A percentile compares a stretch with the other conserved stretches of the same genome.
Conservation (phyloP, 2,113 vertebrate species). For the Noturus placidus region DNA sequence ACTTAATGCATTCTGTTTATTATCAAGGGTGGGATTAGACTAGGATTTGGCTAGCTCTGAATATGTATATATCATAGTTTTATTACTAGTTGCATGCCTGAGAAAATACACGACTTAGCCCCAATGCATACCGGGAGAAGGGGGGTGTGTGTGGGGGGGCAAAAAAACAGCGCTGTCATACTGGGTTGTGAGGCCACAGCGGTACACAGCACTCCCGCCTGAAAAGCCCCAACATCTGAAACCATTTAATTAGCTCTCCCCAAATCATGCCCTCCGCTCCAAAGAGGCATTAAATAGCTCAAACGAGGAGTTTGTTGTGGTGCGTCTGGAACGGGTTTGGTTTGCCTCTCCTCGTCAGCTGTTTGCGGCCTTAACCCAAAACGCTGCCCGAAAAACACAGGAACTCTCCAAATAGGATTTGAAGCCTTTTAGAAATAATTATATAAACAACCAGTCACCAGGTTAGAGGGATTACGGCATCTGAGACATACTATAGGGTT, state of each 20-base stretch:
- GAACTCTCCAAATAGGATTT: constrained; percentile 58
- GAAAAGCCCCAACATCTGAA: constrained; percentile 68
- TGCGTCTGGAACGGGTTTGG: constrained; percentile 63
- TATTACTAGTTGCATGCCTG: constrained; percentile 59
- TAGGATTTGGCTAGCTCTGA: constrained; percentile 66
- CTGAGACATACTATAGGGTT: constrained; percentile 52
- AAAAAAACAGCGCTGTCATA: constrained; percentile 59
- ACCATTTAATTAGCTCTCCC: constrained; percentile 68
- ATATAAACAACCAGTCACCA: constrained; percentile 65
- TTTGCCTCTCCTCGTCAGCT: constrained; percentile 67
- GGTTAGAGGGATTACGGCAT: constrained; percentile 66
- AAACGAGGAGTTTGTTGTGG: constrained; percentile 55
- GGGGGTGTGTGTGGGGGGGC: too few species aligned
- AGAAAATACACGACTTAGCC: constrained; percentile 49
- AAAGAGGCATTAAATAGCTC: constrained; percentile 67
- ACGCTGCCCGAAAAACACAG: constrained; percentile 48
- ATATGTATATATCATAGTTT: constrained; percentile 69
- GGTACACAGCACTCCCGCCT: constrained; percentile 31
- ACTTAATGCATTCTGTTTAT: constrained; percentile 59
- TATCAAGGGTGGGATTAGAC: constrained; percentile 72
- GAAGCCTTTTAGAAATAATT: constrained; percentile 63
- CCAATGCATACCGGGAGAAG: constrained; percentile 44
- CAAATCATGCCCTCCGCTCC: constrained; percentile 51
- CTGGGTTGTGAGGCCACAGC: constrained; percentile 34
- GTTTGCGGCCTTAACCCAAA: constrained; percentile 56